These are phyloP conservation scores for Ostrea denselamellosa DNA, from an alignment of 1,140 invertebrate species.

Conservation along the genomic window DNA sequence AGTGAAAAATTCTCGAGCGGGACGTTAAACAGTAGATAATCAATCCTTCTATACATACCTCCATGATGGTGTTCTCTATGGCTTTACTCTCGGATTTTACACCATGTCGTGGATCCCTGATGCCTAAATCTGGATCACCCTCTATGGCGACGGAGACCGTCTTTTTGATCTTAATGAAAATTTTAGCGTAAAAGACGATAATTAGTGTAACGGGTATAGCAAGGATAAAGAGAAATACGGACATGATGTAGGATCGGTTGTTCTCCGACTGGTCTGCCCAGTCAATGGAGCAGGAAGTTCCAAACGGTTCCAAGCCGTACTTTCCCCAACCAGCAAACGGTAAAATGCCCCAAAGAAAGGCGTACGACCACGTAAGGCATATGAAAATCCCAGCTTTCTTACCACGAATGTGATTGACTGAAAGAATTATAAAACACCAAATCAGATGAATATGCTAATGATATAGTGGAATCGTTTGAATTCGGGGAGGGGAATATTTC, in stretches of 20 bases:
- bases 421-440: not conserved
- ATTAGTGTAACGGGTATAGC: not conserved
- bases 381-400: conserved; percentile 12
- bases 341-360: conserved; percentile 50
- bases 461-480: not conserved
- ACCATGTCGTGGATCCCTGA: not conserved
- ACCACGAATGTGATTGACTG: conserved; percentile 40
- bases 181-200: not conserved
- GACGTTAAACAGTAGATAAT: no score
- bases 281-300: conserved; percentile 55
- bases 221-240: not conserved
- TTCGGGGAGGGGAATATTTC: not conserved
- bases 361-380: conserved; percentile 41
- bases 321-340: conserved; percentile 58
- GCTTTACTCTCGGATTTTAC: not conserved
- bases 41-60: not conserved
- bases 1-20: no score
- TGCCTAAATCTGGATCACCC: not conserved
- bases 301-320: conserved; percentile 57
- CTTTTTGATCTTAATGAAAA: not conserved
- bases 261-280: conserved; percentile 27
- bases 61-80: not conserved
- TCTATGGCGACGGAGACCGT: not conserved
- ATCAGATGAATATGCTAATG: not conserved
- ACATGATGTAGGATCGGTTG: conserved; percentile 45